Evolutionary conservation across 2,113 vertebrate genomes (phyloP), one percentile per base, ranked within the genome.

Genomic region (Ivindomyrus marchei): DNA sequence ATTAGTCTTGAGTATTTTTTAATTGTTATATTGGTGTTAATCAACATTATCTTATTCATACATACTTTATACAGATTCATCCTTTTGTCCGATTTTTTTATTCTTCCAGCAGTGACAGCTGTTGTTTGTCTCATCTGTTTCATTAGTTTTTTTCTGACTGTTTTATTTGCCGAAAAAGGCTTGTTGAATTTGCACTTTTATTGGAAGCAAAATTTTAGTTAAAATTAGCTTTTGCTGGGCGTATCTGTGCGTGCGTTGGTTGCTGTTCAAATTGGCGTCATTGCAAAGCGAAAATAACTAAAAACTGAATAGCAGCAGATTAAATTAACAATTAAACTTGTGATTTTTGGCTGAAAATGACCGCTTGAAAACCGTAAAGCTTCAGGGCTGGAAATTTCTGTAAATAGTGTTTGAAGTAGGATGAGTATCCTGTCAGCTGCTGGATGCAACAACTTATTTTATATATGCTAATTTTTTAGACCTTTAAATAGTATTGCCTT

Each of bases 341-440:
- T 94, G 91, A 92, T 91, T 93, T 90, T 92, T 93, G 92, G 92
- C 92, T 21, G 31, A 15, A 90, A 89, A 89, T n/a, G 88, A 52
- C 86, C 46, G 7, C 58, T 39, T 88, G 56, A 77, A 89, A 89
- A 90, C 88, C 88, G 84, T 92, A 42, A 13, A 6, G 46, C 90
- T 93, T 91, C 89, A 92, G 85, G 89, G 88, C 90, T 42, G 91
- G 88, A 92, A 93, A 92, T 91, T 91, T 90, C 36, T 56, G 88
- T 31, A 58, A 70, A 88, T 85, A 47, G 27, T 50, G n/a, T 27
- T 56, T 66, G 58, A 15, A 77, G 39, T 52, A 89, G 66, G 39
- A 86, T 89, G 27, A 36, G 70, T 36, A 53, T 89, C 85, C 49
- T 47, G 49, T 83, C 36, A 89, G 36, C 52, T 91, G 90, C 80